phyloP scores from a whole-genome alignment of 1,140 invertebrate genomes.

The Halictus rubicundus region DNA sequence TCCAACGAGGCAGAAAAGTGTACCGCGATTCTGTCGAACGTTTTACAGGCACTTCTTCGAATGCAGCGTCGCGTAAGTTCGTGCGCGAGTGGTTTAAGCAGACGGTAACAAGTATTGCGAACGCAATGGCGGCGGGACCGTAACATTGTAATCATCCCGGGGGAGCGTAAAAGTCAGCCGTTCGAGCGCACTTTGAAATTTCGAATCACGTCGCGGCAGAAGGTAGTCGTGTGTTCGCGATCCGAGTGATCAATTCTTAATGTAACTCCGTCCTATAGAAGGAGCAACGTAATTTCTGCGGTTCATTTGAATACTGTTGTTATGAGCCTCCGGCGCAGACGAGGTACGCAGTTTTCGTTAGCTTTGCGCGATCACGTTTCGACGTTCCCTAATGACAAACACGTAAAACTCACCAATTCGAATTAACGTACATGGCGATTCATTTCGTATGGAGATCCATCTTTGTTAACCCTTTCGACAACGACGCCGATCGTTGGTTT shows the following conservation, averaged over 20 bases:
- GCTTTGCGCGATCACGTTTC: background rate
- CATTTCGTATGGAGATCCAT: no score
- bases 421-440: no score
- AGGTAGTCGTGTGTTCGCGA: slow-evolving; percentile 6
- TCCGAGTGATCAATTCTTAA: slow-evolving; percentile 1
- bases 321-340: background rate
- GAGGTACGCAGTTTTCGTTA: background rate
- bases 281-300: background rate
- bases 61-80: slow-evolving; percentile 17
- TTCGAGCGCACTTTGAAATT: slow-evolving; percentile 14
- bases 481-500: no score
- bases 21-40: slow-evolving; percentile 7
- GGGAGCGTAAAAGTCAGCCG: slow-evolving; percentile 1
- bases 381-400: background rate
- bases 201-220: slow-evolving; percentile 22
- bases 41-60: background rate
- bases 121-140: background rate
- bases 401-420: no score
- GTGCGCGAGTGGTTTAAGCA: slow-evolving; percentile 4
- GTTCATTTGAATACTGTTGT: background rate
- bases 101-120: background rate
- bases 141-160: slow-evolving; percentile 22
- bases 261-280: background rate
- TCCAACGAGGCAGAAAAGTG: background rate
- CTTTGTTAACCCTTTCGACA: no score